Base-by-base conservation (phyloP, 1,140 invertebrate species). In the Orius laevigatus region DNA sequence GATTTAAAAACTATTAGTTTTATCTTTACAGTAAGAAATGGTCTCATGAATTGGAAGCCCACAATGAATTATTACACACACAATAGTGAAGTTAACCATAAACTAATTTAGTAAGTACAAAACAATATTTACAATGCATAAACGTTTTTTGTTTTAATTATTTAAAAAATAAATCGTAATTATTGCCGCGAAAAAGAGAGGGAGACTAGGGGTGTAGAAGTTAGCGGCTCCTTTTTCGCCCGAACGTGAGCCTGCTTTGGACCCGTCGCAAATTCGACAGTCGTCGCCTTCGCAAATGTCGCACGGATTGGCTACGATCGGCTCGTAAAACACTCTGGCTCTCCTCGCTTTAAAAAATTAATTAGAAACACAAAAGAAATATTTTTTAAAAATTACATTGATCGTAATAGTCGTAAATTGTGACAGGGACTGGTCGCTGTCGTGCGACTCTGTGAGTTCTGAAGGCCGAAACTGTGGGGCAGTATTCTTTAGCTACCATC, bases 331-430 rank as follows among this genome's bases (percentile, higher is more conserved):
- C 55, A 76, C 73, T 50, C 81, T 66, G n/a, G 81, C 80, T 60
- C 73, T 68, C 56, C 79, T 73, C 34, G 74, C 80, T 84, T 53
- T 4, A 25, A 25, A 25, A 25, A 25, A 4, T 25, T 25, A 25
- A n/a, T n/a, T n/a, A n/a, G n/a, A n/a, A n/a, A n/a, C 33, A n/a
- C 3, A 14, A 14, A 14, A 25, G 3, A 25, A 14, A 38, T 3
- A 41, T 52, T 31, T 32, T 32, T 10, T 38, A 46, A 48, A 56
- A 71, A 74, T 77, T 71, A 86, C 85, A 76, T 56, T 78, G 84
- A 60, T 92, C 84, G 58, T 94, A 94, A 63, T 94, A 94, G 59
- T 94, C 88, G 57, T 88, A 94, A 54, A 93, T 75, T 18, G 76
- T 71, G 5, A 94, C 81, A 32, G 84, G 74, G 14, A 86, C 84